Evolutionary conservation across 2,113 vertebrate genomes (phyloP).

Genomic region (Anolis sagrei): DNA sequence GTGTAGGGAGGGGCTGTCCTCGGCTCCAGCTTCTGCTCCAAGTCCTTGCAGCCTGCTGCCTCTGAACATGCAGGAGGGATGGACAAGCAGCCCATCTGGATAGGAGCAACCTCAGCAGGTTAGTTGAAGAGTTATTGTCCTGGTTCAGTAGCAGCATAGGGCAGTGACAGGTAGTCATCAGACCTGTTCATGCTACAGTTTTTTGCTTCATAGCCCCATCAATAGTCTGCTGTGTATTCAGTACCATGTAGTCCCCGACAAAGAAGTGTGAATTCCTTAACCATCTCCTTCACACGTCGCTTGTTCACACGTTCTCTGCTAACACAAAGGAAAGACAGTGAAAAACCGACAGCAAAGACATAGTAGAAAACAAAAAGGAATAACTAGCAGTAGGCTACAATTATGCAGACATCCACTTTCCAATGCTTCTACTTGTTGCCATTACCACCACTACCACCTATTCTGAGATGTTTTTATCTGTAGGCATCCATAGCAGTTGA

Average conservation of each 20-base stretch:
- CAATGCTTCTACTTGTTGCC: not conserved
- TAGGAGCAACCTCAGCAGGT: slow-evolving; percentile 64
- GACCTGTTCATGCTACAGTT: slow-evolving; percentile 43
- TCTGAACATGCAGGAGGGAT: slow-evolving; percentile 63
- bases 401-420: not conserved
- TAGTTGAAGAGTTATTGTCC: slow-evolving; percentile 70
- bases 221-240: slow-evolving; percentile 98
- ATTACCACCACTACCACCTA: not conserved
- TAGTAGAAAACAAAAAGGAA: not conserved
- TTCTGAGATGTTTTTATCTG: not conserved
- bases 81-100: slow-evolving; percentile 64
- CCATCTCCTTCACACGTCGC: slow-evolving; percentile 95
- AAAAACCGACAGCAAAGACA: not conserved
- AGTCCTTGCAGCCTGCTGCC: slow-evolving; percentile 53
- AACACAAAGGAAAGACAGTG: slow-evolving; percentile 38
- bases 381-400: not conserved
- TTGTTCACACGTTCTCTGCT: slow-evolving; percentile 97
- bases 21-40: slow-evolving; percentile 20
- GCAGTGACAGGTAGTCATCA: slow-evolving; percentile 61
- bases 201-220: slow-evolving; percentile 65
- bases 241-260: slow-evolving; percentile 97
- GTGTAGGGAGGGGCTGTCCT: not conserved
- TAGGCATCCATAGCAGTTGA: not conserved
- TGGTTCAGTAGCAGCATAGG: slow-evolving; percentile 59
- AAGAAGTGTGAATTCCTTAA: slow-evolving; percentile 97